These are phyloP conservation scores for Aptenodytes patagonicus DNA, from an alignment of 2,113 vertebrate genomes.

Conservation along the genomic window DNA sequence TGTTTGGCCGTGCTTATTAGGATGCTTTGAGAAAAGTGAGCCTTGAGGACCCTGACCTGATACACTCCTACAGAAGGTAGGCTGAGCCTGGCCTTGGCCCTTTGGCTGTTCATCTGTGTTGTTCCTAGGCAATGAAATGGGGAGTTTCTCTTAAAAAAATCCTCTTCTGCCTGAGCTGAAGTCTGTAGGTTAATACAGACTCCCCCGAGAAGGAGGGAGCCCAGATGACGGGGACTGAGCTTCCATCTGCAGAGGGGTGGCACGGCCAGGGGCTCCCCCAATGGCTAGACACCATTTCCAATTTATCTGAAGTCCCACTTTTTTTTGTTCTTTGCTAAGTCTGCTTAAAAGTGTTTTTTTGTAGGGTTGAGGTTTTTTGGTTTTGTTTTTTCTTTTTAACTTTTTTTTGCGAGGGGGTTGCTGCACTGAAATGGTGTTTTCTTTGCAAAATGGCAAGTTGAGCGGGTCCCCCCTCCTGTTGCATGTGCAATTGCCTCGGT, in stretches of 20 bases:
- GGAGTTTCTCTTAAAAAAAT: background rate
- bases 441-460: background rate
- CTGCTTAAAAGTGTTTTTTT: background rate
- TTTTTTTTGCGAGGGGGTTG: no score
- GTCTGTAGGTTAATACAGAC: background rate
- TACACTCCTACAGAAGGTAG: background rate
- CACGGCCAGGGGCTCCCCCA: background rate
- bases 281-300: fast-evolving
- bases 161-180: background rate
- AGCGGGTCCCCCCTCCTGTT: fast-evolving
- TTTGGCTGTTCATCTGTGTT: background rate
- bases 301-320: background rate
- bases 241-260: background rate
- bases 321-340: background rate
- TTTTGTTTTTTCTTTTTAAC: no score
- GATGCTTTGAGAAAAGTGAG: background rate
- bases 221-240: fast-evolving
- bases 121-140: background rate
- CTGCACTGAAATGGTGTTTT: background rate
- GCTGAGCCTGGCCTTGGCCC: background rate
- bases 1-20: background rate
- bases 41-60: background rate
- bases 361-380: background rate
- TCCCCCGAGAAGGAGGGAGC: background rate
- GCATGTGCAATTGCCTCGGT: background rate